Evolutionary conservation across 2,888 invertebrate genomes (phyloP).

Genomic region (Panopea generosa): DNA sequence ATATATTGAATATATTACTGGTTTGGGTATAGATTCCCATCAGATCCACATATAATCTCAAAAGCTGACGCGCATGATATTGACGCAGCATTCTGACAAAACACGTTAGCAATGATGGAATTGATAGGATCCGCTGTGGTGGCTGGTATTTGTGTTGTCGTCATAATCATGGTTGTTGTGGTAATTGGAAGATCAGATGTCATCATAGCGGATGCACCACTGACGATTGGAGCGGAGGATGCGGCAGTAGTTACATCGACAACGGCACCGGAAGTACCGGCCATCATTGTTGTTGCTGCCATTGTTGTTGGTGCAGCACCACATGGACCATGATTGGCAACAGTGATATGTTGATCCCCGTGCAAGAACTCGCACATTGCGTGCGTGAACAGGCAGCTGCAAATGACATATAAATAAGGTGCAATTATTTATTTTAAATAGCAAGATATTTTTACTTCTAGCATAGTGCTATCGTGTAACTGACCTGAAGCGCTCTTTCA

Average conservation of each 20-base stretch:
- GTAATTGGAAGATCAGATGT: slow-evolving; percentile 9
- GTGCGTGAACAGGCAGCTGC: slow-evolving; percentile 63
- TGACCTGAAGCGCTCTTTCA: no score
- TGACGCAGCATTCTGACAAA: slow-evolving; percentile 43
- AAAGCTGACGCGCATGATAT: slow-evolving; percentile 30
- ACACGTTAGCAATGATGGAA: slow-evolving; percentile 43
- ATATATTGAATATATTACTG: slow-evolving; percentile 38
- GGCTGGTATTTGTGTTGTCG: neutral
- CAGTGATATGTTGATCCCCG: slow-evolving; percentile 17
- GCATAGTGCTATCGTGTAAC: no score
- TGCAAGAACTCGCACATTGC: slow-evolving; percentile 58
- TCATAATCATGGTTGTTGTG: neutral
- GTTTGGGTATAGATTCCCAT: slow-evolving; percentile 52
- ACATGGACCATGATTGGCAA: slow-evolving; percentile 46
- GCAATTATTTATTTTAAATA: neutral
- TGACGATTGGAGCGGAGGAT: neutral
- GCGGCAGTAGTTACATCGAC: neutral
- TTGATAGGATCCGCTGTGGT: slow-evolving; percentile 13
- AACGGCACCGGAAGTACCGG: slow-evolving; percentile 5
- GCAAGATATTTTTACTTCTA: no score
- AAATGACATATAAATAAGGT: slow-evolving; percentile 19
- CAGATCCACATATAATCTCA: slow-evolving; percentile 45
- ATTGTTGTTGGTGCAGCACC: slow-evolving; percentile 24
- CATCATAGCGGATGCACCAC: neutral
- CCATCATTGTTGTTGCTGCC: neutral